A percentile compares a stretch with the other conserved stretches of the same genome.
Conservation (phyloP, 2,797 vertebrate species). For the Paramormyrops hopkinsi region DNA sequence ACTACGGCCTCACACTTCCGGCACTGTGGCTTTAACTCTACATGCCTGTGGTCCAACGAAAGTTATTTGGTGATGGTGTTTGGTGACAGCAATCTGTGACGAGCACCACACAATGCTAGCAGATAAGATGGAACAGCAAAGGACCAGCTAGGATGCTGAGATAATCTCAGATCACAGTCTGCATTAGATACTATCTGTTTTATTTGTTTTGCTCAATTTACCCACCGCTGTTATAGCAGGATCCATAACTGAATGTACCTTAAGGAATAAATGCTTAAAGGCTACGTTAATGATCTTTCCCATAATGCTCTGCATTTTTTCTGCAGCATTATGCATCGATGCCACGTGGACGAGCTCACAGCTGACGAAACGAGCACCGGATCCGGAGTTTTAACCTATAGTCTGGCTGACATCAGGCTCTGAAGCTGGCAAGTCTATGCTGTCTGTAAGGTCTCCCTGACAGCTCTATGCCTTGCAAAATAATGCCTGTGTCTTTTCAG, state of each 20-base stretch:
- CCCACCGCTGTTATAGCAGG: background rate
- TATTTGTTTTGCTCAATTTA: background rate
- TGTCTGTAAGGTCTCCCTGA: background rate
- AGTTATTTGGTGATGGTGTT: background rate
- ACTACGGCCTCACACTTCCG: background rate
- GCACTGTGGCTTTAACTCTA: background rate
- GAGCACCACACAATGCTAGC: background rate
- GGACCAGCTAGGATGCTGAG: background rate
- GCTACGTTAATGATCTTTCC: background rate
- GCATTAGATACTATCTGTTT: background rate
- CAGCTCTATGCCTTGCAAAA: background rate
- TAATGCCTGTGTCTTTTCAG: background rate
- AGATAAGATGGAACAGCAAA: background rate
- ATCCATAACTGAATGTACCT: background rate
- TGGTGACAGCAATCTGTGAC: background rate
- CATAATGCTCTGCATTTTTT: background rate
- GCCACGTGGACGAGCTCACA: background rate
- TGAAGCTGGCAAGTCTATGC: background rate
- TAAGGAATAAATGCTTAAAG: background rate
- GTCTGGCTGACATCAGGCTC: background rate
- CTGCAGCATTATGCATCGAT: background rate
- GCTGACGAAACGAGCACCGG: background rate
- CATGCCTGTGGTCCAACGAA: background rate
- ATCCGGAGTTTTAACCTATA: background rate
- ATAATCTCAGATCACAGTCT: background rate